A percentile compares a stretch with the other conserved stretches of the same genome.
Conservation (phyloP, 2,797 vertebrate genomes). For the Taenioides sp. region DNA sequence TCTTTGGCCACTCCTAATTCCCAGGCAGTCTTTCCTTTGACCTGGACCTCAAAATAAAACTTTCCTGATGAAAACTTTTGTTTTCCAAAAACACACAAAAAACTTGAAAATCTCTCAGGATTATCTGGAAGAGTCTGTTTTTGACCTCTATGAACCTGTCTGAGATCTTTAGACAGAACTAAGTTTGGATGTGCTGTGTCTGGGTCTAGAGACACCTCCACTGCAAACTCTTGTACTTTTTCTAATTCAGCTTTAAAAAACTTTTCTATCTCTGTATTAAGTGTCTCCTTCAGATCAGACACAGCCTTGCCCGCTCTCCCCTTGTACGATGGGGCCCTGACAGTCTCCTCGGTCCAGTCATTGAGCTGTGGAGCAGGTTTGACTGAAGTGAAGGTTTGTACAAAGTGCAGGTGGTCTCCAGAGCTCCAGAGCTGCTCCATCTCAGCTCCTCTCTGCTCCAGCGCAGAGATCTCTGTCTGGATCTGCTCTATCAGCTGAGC, state of each 20-base stretch:
- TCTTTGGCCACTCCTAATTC: conserved; percentile 2
- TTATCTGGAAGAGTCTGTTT: not conserved
- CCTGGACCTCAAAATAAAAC: conserved; percentile 7
- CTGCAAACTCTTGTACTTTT: not conserved
- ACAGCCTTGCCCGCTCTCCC: not conserved
- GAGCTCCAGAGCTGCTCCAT: not conserved
- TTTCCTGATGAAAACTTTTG: not conserved
- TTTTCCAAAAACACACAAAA: not conserved
- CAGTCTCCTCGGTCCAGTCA: not conserved
- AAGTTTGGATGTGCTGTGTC: conserved; percentile 1
- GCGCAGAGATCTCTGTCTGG: not conserved
- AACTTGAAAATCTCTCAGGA: conserved; percentile 1
- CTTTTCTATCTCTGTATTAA: not conserved
- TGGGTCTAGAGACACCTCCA: not conserved
- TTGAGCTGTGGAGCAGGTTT: conserved; percentile 3
- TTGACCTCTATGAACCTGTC: not conserved
- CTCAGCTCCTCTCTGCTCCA: conserved; percentile 1
- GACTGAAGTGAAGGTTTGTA: conserved; percentile 7
- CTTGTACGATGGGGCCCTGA: not conserved
- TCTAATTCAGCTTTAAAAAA: not conserved
- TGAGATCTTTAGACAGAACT: conserved; percentile 1
- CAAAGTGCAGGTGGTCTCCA: conserved; percentile 6
- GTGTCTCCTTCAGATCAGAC: not conserved
- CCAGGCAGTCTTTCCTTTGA: not conserved
- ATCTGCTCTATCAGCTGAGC: not conserved